phyloP scores from a whole-genome alignment of 2,113 vertebrate species.

The Leucoraja erinaceus region DNA sequence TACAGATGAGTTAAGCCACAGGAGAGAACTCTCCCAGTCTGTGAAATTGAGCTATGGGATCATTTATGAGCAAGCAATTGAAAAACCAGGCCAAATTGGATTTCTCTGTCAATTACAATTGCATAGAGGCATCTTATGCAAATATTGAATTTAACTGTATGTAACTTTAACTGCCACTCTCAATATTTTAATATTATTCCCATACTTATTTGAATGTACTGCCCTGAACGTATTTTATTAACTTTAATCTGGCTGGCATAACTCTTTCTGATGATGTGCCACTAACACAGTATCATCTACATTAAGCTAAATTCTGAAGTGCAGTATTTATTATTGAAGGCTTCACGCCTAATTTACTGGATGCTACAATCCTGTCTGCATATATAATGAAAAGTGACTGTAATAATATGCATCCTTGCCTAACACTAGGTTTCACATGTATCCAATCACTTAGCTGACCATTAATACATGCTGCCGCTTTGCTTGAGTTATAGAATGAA shows the following conservation, averaged over 20 bases:
- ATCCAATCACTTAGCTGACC: constrained; percentile 33
- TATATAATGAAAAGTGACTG: constrained; percentile 27
- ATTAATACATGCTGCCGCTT: background rate
- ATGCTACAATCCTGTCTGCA: background rate
- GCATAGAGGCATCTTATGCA: background rate
- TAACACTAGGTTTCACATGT: constrained; percentile 15
- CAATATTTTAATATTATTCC: background rate
- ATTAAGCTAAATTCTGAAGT: constrained; percentile 16
- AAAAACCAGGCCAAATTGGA: background rate
- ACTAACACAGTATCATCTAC: constrained; percentile 16
- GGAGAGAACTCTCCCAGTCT: background rate
- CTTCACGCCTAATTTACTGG: constrained; percentile 27
- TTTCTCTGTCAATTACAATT: background rate
- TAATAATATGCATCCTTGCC: constrained; percentile 33
- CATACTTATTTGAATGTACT: background rate
- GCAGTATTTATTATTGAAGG: constrained; percentile 32
- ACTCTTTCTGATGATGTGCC: constrained; percentile 27
- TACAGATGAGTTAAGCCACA: background rate
- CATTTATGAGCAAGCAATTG: background rate
- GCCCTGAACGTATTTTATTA: constrained; percentile 14
- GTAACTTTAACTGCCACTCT: constrained; percentile 12
- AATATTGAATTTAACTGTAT: background rate
- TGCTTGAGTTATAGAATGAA: constrained; percentile 14
- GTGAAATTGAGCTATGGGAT: background rate
- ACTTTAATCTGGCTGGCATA: constrained; percentile 9